phyloP scores from a whole-genome alignment of 1,140 invertebrate genomes.

The Drosophila arizonae region DNA sequence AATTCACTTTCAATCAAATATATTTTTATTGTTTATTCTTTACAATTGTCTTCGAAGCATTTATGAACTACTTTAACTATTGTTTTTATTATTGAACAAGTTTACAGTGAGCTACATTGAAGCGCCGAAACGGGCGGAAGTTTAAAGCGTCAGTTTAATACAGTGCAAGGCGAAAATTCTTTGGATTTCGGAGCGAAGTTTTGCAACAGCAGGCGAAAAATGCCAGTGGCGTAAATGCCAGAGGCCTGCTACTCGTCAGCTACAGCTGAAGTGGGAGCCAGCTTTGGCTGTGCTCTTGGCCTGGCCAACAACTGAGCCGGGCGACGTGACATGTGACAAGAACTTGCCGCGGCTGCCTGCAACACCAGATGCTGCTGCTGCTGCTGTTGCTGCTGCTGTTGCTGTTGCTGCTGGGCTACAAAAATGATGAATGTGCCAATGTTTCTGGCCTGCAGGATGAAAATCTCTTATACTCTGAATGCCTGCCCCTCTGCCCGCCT shows the following conservation, averaged over 20 bases:
- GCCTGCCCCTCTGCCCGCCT: not conserved
- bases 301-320: slow-evolving; percentile 30
- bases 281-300: not conserved
- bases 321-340: slow-evolving; percentile 79
- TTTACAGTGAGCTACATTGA: not conserved
- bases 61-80: not conserved
- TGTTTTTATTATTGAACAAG: not conserved
- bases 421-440: slow-evolving; percentile 81
- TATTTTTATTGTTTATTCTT: not conserved
- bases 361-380: slow-evolving; percentile 47
- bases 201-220: slow-evolving; percentile 39
- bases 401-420: slow-evolving; percentile 49
- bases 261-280: not conserved
- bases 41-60: not conserved
- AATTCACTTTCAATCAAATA: too few species aligned
- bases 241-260: slow-evolving; percentile 27
- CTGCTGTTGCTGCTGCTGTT: slow-evolving; percentile 47
- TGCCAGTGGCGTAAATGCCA: slow-evolving; percentile 20
- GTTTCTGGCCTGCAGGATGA: slow-evolving; percentile 55
- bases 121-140: not conserved
- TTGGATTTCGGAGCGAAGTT: slow-evolving; percentile 30
- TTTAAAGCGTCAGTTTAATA: slow-evolving; percentile 39
- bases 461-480: not conserved
- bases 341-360: slow-evolving; percentile 67
- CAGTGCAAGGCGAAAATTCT: slow-evolving; percentile 21